A percentile compares a stretch with the other conserved stretches of the same genome.
Evolutionary conservation across 2,888 invertebrate species (phyloP).

Genomic region (Anagyrus pseudococci): DNA sequence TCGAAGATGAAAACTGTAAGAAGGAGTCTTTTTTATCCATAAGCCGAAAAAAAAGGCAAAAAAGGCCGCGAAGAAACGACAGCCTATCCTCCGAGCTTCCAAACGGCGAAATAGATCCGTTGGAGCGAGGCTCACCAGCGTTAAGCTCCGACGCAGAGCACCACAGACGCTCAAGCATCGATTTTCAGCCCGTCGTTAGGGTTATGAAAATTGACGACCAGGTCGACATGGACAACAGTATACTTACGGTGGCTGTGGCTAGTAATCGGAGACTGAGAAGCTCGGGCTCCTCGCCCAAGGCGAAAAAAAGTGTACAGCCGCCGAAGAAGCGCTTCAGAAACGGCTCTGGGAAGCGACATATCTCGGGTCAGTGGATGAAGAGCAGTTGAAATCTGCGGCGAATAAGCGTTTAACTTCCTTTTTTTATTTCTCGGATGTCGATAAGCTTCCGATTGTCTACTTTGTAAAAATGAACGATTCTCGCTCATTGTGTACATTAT

Average conservation of each 20-base stretch:
- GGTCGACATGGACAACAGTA: slow-evolving; percentile 55
- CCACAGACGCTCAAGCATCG: slow-evolving; percentile 58
- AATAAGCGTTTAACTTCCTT: slow-evolving; percentile 10
- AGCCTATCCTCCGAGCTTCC: slow-evolving; percentile 41
- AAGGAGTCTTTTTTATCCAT: slow-evolving; percentile 44
- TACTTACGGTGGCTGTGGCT: slow-evolving; percentile 55
- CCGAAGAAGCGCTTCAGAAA: slow-evolving; percentile 53
- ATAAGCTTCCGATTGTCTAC: slow-evolving; percentile 35
- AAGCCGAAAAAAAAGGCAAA: slow-evolving; percentile 21
- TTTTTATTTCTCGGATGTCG: slow-evolving; percentile 16
- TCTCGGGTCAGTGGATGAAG: slow-evolving; percentile 54
- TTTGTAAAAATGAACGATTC: slow-evolving; percentile 29
- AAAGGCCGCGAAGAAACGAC: slow-evolving; percentile 35
- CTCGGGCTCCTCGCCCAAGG: slow-evolving; percentile 52
- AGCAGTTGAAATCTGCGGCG: slow-evolving; percentile 51
- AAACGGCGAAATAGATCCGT: slow-evolving; percentile 47
- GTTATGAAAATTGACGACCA: slow-evolving; percentile 70
- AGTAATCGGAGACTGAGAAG: slow-evolving; percentile 59
- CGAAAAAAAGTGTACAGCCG: slow-evolving; percentile 45
- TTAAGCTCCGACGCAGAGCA: slow-evolving; percentile 39
- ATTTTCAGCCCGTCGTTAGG: slow-evolving; percentile 72
- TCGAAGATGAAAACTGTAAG: slow-evolving; percentile 51
- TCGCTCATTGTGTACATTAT: slow-evolving; percentile 49
- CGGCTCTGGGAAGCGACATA: slow-evolving; percentile 23
- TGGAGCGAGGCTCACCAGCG: slow-evolving; percentile 48